Evolutionary conservation across 2,113 vertebrate species (phyloP), one percentile per base, ranked within the genome.

Genomic region (Myanophis thanlyinensis): DNA sequence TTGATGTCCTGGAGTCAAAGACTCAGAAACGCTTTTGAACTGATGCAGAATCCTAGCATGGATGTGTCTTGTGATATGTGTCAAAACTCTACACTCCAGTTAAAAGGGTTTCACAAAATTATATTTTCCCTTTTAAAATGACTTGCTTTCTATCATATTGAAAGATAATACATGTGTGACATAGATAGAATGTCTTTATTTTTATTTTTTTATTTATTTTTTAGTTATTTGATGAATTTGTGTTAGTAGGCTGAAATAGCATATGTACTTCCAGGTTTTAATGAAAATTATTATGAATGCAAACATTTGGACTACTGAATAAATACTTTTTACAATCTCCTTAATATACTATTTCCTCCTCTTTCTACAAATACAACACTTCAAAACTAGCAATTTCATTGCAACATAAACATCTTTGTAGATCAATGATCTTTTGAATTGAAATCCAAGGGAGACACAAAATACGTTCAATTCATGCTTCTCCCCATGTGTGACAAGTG

Each of bases 171-270:
- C n/a, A 80, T 67, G 13, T 4, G 15, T 80, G 62, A 1, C 67
- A 80, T 80, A 40, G n/a, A 80, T 80, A 40, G n/a, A 80, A 40
- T 40, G 67, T 40, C 67, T 80, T 80, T 80, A 73, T n/a, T 67
- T 67, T 62, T 6, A 11, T 13, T 54, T 49, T 13, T 54, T 49
- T 91, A 35, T 88, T 90, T 87, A 40, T 1, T 3, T 5, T 3
- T 0, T 0, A 2, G 1, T 23, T 0, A 6, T 1, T 89, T 40
- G 95, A 47, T 56, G 67, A 59, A 93, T 95, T 93, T 95, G 93
- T 56, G 95, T 96, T 95, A 96, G 88, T 94, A 94, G 93, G 84
- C n/a, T 92, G 93, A 86, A 90, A 67, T 93, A 91, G 80, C 94
- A 93, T 93, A 73, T 80, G 93, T 92, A 94, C 54, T 86, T 94